These are phyloP conservation scores for Ptychoptera contaminata DNA, from an alignment of 2,888 invertebrate genomes.

Conservation along the genomic window DNA sequence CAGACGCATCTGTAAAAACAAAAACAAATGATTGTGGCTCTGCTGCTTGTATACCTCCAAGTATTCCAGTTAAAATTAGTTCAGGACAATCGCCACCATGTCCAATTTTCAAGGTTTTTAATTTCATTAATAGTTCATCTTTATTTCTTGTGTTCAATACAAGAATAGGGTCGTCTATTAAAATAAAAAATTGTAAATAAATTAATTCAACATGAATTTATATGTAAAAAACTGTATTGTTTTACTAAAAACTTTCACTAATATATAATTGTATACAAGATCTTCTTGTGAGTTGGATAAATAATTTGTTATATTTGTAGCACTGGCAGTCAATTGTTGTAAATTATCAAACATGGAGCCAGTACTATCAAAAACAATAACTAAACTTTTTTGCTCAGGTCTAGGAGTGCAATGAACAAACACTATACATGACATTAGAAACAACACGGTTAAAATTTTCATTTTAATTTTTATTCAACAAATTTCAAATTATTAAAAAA, in stretches of 20 bases:
- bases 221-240: no score
- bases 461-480: no score
- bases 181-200: no score
- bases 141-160: slow-evolving; percentile 34
- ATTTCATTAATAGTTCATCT: slow-evolving; percentile 38
- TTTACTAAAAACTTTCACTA: slow-evolving; percentile 23
- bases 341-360: slow-evolving; percentile 63
- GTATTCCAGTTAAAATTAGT: slow-evolving; percentile 47
- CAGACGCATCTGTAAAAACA: slow-evolving; percentile 61
- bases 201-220: no score
- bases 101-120: slow-evolving; percentile 40
- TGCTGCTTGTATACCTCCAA: slow-evolving; percentile 44
- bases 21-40: slow-evolving; percentile 52
- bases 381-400: slow-evolving; percentile 35
- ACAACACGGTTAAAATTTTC: no score
- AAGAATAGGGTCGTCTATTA: no score
- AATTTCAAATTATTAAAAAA: no score
- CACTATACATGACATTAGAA: no score
- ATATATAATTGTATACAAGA: slow-evolving; percentile 53
- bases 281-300: slow-evolving; percentile 42
- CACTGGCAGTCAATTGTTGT: slow-evolving; percentile 47
- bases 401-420: slow-evolving; percentile 5
- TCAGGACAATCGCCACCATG: slow-evolving; percentile 66
- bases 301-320: slow-evolving; percentile 48
- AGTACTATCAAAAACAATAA: slow-evolving; percentile 62